A percentile compares a stretch with the other conserved stretches of the same genome.
Conservation (phyloP, 2,888 invertebrate genomes). For the Orthosia incerta region DNA sequence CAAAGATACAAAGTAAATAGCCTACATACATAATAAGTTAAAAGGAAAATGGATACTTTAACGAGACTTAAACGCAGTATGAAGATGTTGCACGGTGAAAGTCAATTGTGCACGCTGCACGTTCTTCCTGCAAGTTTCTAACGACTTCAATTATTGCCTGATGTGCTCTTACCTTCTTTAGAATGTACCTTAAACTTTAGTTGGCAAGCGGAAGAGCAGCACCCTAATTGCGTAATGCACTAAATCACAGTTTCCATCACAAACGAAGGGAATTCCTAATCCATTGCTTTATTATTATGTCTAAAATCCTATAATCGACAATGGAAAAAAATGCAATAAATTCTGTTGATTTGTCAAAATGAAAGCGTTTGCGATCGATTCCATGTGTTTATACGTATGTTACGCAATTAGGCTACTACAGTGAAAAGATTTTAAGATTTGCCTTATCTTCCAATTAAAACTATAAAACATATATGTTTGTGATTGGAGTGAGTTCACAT, state of each 20-base stretch:
- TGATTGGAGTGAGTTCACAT: neutral
- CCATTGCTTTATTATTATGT: no score
- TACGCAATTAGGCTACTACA: neutral
- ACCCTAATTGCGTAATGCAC: no score
- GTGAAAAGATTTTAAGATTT: neutral
- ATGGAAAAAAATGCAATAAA: no score
- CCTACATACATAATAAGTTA: constrained; percentile 22
- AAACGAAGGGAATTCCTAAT: no score
- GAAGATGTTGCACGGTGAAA: constrained; percentile 62
- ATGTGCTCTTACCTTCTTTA: constrained; percentile 15
- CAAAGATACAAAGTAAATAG: constrained; percentile 8
- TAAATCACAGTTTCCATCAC: no score
- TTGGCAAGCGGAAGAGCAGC: neutral
- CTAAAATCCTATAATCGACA: no score
- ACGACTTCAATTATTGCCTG: constrained; percentile 49
- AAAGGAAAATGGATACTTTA: constrained; percentile 40
- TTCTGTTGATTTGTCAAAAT: neutral
- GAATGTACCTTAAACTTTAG: constrained; percentile 7
- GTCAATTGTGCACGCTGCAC: constrained; percentile 55
- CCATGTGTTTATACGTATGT: no score
- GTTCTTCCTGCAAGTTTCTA: constrained; percentile 65
- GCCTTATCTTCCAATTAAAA: neutral
- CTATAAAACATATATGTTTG: neutral
- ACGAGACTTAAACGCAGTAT: constrained; percentile 43
- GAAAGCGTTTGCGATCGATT: no score